phyloP scores from a whole-genome alignment of 1,140 invertebrate genomes.

The Eupeodes corollae region DNA sequence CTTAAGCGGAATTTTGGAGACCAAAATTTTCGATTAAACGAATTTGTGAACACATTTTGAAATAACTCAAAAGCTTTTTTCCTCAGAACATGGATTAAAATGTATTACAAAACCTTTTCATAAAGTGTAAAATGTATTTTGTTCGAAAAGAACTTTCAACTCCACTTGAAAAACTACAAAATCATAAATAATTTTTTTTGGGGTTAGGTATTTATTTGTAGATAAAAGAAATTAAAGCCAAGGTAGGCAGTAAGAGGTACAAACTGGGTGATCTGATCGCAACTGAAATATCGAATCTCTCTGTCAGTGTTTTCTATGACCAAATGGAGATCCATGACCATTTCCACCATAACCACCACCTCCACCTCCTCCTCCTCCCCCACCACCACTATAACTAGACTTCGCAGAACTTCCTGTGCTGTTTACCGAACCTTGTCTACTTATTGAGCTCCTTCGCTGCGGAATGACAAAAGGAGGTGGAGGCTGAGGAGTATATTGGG shows the following conservation, averaged over 20 bases:
- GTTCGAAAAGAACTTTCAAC: too few species aligned
- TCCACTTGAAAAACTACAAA: too few species aligned
- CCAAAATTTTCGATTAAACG: too few species aligned
- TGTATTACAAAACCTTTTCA: too few species aligned
- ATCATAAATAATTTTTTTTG: too few species aligned
- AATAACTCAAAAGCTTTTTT: too few species aligned
- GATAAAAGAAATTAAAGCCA: background rate
- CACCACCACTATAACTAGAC: background rate
- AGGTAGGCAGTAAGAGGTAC: conserved; percentile 2
- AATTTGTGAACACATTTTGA: too few species aligned
- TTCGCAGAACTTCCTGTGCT: background rate
- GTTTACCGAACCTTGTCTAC: conserved; percentile 24
- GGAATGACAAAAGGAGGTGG: conserved; percentile 47
- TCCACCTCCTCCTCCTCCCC: background rate
- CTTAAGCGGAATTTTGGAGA: too few species aligned
- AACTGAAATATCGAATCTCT: conserved; percentile 36
- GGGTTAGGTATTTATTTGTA: too few species aligned
- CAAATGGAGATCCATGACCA: conserved; percentile 22
- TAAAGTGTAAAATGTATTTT: too few species aligned
- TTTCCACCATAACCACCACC: conserved; percentile 7
- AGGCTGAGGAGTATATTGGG: conserved; percentile 38
- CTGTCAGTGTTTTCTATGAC: conserved; percentile 35
- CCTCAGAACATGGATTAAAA: too few species aligned
- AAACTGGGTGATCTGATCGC: conserved; percentile 2
- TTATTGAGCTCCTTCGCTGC: conserved; percentile 33